Evolutionary conservation across 1,140 invertebrate species (phyloP).

Genomic region (Temnothorax curvispinosus): DNA sequence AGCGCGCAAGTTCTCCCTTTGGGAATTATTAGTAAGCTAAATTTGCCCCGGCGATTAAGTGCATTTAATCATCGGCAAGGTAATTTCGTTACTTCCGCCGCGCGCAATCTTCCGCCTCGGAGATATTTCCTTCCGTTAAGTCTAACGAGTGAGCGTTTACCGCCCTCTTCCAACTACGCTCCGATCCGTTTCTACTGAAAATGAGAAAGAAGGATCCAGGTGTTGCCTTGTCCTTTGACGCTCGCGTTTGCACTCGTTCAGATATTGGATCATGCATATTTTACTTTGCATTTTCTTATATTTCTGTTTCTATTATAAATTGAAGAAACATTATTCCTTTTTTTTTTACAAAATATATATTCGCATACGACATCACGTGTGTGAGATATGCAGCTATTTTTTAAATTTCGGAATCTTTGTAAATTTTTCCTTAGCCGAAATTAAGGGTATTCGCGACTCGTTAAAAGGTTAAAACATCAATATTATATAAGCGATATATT

Average conservation of each 20-base stretch:
- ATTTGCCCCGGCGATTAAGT: slow-evolving; percentile 52
- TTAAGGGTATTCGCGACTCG: not conserved
- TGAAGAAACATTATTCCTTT: not conserved
- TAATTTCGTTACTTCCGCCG: slow-evolving; percentile 60
- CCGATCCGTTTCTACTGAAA: slow-evolving; percentile 8
- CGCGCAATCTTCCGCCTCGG: slow-evolving; percentile 26
- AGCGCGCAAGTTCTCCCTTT: not conserved
- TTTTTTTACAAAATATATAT: not conserved
- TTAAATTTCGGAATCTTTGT: not conserved
- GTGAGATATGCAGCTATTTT: not conserved
- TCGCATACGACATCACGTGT: not conserved
- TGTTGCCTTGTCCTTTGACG: not conserved
- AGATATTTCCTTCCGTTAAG: slow-evolving; percentile 30
- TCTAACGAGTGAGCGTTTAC: slow-evolving; percentile 17
- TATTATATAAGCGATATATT: not conserved
- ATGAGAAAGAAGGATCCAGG: not conserved
- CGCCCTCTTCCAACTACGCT: not conserved
- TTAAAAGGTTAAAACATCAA: not conserved
- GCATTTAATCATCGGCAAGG: slow-evolving; percentile 46
- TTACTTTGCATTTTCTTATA: not conserved
- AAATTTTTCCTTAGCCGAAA: not conserved
- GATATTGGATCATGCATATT: not conserved
- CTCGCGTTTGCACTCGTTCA: not conserved
- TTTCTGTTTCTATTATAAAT: slow-evolving; percentile 7
- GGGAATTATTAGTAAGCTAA: slow-evolving; percentile 60